Evolutionary conservation across 2,797 vertebrate genomes (phyloP).

Genomic region (Helostoma temminkii): DNA sequence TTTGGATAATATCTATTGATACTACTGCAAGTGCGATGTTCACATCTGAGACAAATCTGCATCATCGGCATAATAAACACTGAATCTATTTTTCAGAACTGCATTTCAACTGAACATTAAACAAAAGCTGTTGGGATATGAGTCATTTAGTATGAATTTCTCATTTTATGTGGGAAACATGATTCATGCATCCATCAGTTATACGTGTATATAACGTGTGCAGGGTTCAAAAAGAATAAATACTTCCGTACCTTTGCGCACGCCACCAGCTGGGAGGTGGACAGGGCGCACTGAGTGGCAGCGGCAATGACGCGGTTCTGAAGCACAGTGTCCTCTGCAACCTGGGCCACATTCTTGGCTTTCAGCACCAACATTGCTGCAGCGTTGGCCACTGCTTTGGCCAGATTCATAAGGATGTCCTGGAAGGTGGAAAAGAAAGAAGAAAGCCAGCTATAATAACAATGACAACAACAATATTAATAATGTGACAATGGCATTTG

Average conservation of each 20-base stretch:
- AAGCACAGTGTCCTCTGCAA: constrained; percentile 92
- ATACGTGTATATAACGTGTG: no score
- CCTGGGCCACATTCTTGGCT: constrained; percentile 97
- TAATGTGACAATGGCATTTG: background rate
- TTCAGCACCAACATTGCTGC: constrained; percentile 98
- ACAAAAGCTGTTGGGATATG: no score
- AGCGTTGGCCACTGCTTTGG: constrained; percentile 97
- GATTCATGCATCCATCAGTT: background rate
- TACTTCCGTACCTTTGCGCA: constrained; percentile 91
- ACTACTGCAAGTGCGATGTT: constrained; percentile 2
- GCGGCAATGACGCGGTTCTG: constrained; percentile 98
- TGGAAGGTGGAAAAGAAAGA: constrained; percentile 52
- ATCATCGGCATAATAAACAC: constrained; percentile 1
- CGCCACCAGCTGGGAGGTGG: constrained; percentile 97
- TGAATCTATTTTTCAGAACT: background rate
- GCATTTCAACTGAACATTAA: constrained; percentile 17
- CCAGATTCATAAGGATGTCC: constrained; percentile 97
- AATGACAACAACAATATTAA: no score
- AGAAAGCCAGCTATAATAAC: background rate
- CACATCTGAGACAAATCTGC: constrained; percentile 1
- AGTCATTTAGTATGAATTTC: background rate
- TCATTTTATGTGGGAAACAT: background rate
- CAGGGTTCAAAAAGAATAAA: no score
- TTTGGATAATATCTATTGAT: background rate
- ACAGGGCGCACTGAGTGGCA: constrained; percentile 97